Conservation (phyloP, 2,888 invertebrate genomes). For the Leuctra nigra region DNA sequence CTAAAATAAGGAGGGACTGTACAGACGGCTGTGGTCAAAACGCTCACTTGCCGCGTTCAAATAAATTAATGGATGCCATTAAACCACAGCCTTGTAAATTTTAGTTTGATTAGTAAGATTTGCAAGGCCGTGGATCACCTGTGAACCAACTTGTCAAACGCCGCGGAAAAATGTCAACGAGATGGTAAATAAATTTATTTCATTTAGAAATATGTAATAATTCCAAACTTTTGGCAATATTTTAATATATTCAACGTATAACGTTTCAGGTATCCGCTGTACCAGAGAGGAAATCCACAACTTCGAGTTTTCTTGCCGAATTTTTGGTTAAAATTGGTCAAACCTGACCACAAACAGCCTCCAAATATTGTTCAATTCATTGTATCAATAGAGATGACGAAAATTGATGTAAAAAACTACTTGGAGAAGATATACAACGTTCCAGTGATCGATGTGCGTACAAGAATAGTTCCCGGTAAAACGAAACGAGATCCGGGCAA, state of each 20-base stretch:
- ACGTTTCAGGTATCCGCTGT: constrained; percentile 74
- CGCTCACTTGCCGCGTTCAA: too few relatives aligned
- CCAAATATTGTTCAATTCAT: constrained; percentile 80
- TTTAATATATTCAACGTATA: neutral
- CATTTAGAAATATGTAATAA: neutral
- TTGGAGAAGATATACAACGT: constrained; percentile 92
- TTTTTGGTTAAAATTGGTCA: constrained; percentile 93
- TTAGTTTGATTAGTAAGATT: too few relatives aligned
- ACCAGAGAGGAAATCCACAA: constrained; percentile 91
- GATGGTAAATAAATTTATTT: constrained; percentile 1
- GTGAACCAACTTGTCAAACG: too few relatives aligned
- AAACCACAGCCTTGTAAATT: too few relatives aligned
- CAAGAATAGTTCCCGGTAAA: constrained; percentile 51
- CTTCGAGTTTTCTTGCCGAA: constrained; percentile 87
- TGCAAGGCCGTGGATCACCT: too few relatives aligned
- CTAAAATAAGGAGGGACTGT: too few relatives aligned
- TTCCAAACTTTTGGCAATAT: neutral
- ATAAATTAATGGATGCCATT: too few relatives aligned
- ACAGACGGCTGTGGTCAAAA: too few relatives aligned
- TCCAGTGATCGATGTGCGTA: constrained; percentile 68
- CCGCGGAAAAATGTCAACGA: constrained; percentile 1
- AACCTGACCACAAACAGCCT: constrained; percentile 57
- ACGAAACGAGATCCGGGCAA: constrained; percentile 50
- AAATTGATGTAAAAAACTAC: constrained; percentile 83
- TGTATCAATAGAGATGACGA: constrained; percentile 93